Evolutionary conservation across 2,888 invertebrate species (phyloP).

Genomic region (Drosophila ezoana): DNA sequence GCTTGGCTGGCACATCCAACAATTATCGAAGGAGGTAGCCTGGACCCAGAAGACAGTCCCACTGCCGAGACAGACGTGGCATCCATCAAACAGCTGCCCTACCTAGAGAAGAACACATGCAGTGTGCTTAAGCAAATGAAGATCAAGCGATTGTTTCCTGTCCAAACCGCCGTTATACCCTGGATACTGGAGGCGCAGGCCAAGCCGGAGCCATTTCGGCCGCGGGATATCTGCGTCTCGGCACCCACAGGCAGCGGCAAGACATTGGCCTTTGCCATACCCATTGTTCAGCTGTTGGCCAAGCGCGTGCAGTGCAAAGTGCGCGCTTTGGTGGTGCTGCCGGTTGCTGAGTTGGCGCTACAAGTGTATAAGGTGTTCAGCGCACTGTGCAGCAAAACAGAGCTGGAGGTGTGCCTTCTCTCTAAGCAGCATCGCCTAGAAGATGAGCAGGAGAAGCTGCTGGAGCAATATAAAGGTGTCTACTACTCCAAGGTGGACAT

Average conservation of each 20-base stretch:
- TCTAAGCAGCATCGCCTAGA: slow-evolving; percentile 89
- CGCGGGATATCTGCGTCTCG: slow-evolving; percentile 97
- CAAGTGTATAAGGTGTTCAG: slow-evolving; percentile 95
- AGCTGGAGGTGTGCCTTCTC: slow-evolving; percentile 89
- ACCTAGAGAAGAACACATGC: slow-evolving; percentile 88
- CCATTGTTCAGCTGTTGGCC: slow-evolving; percentile 91
- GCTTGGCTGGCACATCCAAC: slow-evolving; percentile 94
- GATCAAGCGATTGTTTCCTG: slow-evolving; percentile 93
- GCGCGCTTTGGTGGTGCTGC: slow-evolving; percentile 95
- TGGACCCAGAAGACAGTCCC: slow-evolving; percentile 85
- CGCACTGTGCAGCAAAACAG: slow-evolving; percentile 88
- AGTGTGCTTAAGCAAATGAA: slow-evolving; percentile 89
- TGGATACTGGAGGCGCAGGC: slow-evolving; percentile 89
- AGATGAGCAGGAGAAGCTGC: slow-evolving; percentile 88
- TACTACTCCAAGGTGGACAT: slow-evolving; percentile 89
- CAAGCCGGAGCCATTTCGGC: slow-evolving; percentile 88
- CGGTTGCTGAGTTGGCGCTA: slow-evolving; percentile 95
- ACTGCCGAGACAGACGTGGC: slow-evolving; percentile 86
- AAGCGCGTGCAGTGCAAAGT: slow-evolving; percentile 88
- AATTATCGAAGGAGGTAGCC: slow-evolving; percentile 87
- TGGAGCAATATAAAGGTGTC: slow-evolving; percentile 85
- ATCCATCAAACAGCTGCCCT: slow-evolving; percentile 65
- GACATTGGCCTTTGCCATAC: slow-evolving; percentile 96
- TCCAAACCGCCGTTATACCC: slow-evolving; percentile 92
- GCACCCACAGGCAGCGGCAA: slow-evolving; percentile 99